These are phyloP conservation scores for Microcaecilia unicolor DNA, from an alignment of 2,797 vertebrate species.

Conservation along the genomic window DNA sequence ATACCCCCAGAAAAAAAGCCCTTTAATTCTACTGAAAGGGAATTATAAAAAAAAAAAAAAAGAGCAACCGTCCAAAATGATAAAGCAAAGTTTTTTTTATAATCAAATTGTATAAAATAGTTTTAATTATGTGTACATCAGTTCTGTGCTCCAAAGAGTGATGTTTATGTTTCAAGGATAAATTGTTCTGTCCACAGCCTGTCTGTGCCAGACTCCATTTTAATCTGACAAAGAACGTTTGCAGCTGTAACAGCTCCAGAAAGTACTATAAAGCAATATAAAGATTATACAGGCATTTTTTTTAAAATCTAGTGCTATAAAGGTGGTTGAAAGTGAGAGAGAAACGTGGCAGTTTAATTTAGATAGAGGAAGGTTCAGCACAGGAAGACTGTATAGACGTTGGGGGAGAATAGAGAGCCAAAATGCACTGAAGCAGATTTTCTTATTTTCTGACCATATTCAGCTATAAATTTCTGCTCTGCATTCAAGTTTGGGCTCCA, in stretches of 20 bases:
- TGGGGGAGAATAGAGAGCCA: no score
- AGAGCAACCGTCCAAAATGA: no score
- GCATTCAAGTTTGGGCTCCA: no score
- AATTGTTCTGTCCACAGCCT: background rate
- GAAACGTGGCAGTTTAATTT: background rate
- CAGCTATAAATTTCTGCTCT: no score
- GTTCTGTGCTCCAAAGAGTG: background rate
- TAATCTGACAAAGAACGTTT: constrained; percentile 5
- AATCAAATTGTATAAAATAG: background rate
- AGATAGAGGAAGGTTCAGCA: no score
- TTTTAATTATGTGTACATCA: background rate
- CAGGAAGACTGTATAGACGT: no score
- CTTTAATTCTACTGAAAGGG: no score
- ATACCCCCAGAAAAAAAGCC: no score
- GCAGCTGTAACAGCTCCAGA: constrained; percentile 4
- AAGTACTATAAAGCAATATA: background rate
- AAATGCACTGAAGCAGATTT: no score
- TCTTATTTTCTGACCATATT: no score
- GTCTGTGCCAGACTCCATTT: constrained; percentile 2
- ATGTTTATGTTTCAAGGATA: constrained; percentile 7
- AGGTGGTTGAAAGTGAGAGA: constrained; percentile 1
- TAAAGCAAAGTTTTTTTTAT: no score
- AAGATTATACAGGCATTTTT: background rate
- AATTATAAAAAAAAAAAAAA: no score
- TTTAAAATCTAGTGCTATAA: background rate